These are phyloP conservation scores for Epizoanthus rinbou DNA, from an alignment of 92 coral and sea anemone species.

Conservation along the genomic window DNA sequence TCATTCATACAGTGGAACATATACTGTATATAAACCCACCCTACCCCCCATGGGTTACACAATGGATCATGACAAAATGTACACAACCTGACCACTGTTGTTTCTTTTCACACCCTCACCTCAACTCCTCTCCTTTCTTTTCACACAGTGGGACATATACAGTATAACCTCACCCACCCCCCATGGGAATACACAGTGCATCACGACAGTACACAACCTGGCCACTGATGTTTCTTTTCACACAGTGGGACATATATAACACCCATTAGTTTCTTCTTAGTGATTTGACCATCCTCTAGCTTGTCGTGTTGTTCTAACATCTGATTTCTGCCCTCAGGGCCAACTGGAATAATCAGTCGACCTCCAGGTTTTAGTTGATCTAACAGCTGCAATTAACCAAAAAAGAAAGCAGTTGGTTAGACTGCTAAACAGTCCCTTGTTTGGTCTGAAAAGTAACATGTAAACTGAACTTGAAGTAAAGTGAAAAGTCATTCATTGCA, in stretches of 20 bases:
- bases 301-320: constrained; percentile 85
- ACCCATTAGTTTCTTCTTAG: constrained; percentile 79
- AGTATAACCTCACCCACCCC: background rate
- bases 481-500: too few species aligned
- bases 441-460: too few species aligned
- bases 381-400: constrained; percentile 47
- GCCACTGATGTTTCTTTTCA: constrained; percentile 87
- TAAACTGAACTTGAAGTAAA: too few species aligned
- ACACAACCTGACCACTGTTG: background rate
- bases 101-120: background rate
- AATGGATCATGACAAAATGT: too few species aligned
- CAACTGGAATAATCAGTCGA: constrained; percentile 80
- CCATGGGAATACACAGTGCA: too few species aligned
- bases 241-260: constrained; percentile 88
- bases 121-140: too few species aligned
- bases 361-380: constrained; percentile 91
- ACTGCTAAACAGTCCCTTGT: too few species aligned
- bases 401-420: background rate
- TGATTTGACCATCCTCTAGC: constrained; percentile 69
- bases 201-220: constrained; percentile 60
- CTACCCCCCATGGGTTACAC: background rate
- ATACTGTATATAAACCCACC: background rate
- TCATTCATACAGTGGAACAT: background rate
- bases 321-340: constrained; percentile 86
- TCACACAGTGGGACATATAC: background rate